Percentiles rank a stretch among this genome's conserved stretches.
phyloP scores from a whole-genome alignment of 2,113 vertebrate genomes.

The Salvelinus alpinus region DNA sequence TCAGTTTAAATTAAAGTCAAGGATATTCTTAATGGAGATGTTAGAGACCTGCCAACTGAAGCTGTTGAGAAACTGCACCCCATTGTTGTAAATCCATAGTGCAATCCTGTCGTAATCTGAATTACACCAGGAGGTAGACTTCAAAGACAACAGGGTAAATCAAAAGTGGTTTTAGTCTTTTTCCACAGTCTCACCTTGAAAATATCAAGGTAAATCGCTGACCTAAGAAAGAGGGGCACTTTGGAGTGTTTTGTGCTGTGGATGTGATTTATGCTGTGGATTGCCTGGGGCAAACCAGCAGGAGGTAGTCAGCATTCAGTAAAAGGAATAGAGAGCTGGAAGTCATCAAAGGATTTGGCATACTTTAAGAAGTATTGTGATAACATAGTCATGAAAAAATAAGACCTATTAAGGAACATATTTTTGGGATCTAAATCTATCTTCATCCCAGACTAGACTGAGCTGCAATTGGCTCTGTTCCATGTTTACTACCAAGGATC shows the following conservation, averaged over 20 bases:
- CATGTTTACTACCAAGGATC: not conserved
- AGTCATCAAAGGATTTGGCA: conserved; percentile 25
- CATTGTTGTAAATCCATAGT: too few relatives aligned
- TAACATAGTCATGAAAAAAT: conserved; percentile 28
- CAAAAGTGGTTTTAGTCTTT: not conserved
- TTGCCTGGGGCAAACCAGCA: not conserved
- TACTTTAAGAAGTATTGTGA: conserved; percentile 10
- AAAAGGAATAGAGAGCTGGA: conserved; percentile 2
- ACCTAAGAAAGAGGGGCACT: not conserved
- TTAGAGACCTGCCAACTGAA: too few relatives aligned
- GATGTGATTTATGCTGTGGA: conserved; percentile 11
- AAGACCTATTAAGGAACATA: conserved; percentile 14
- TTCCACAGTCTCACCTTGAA: not conserved
- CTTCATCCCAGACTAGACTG: not conserved
- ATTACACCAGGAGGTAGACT: not conserved
- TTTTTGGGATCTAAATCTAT: conserved; percentile 14
- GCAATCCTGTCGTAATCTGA: not conserved
- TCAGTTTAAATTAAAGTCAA: too few relatives aligned
- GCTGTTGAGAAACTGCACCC: not conserved
- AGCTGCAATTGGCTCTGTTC: not conserved
- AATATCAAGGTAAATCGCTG: not conserved
- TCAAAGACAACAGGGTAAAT: not conserved
- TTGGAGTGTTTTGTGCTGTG: not conserved
- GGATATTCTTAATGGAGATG: too few relatives aligned
- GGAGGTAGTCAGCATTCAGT: not conserved